phyloP scores from a whole-genome alignment of 2,797 vertebrate genomes.

The Acanthiza pusilla region DNA sequence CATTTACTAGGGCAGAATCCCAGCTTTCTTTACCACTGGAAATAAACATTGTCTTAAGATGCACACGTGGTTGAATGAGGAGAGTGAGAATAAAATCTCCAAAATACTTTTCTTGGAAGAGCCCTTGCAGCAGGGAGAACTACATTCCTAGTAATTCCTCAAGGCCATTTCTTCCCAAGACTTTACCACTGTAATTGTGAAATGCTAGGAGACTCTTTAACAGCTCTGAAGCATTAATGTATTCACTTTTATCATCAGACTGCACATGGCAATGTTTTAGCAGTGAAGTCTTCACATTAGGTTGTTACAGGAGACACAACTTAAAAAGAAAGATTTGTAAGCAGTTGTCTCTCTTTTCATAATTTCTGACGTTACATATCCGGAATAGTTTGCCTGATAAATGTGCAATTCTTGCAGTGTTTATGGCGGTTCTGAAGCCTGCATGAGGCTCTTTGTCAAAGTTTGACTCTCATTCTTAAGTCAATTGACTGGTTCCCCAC shows the following conservation, averaged over 20 bases:
- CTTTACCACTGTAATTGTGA: not conserved
- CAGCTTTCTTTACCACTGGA: not conserved
- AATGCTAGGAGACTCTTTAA: not conserved
- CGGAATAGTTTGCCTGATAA: not conserved
- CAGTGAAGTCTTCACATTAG: constrained; percentile 13
- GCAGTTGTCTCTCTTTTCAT: constrained; percentile 1
- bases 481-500: constrained; percentile 32
- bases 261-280: not conserved
- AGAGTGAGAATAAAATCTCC: not conserved
- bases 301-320: constrained; percentile 32
- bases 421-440: constrained; percentile 29
- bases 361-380: constrained; percentile 21
- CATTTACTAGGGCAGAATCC: not conserved
- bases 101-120: not conserved
- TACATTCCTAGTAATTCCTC: not conserved
- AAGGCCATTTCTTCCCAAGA: not conserved
- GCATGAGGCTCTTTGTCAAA: constrained; percentile 15
- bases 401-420: not conserved
- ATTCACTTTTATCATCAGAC: constrained; percentile 12
- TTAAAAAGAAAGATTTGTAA: constrained; percentile 38
- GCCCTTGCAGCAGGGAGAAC: not conserved
- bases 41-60: not conserved
- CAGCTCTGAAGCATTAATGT: constrained; percentile 7
- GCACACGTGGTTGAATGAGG: not conserved
- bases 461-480: constrained; percentile 9